Conservation (phyloP, 2,888 invertebrate genomes). For the Andrena bicolor region DNA sequence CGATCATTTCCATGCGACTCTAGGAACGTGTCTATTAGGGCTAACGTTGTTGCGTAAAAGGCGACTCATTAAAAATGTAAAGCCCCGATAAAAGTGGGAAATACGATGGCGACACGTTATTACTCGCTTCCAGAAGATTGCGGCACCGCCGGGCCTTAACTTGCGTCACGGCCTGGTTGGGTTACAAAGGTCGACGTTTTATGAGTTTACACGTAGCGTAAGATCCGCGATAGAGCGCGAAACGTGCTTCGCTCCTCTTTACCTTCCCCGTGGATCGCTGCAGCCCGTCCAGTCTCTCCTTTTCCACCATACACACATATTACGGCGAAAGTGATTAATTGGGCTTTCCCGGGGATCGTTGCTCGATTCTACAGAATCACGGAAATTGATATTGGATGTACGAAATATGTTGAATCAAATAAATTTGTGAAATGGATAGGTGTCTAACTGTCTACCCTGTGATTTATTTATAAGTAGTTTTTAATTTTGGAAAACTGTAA, state of each 20-base stretch:
- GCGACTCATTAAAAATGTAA: constrained; percentile 53
- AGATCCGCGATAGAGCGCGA: constrained; percentile 77
- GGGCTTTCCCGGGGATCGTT: background rate
- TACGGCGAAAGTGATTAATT: constrained; percentile 6
- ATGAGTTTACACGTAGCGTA: constrained; percentile 75
- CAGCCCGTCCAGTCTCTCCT: background rate
- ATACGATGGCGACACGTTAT: constrained; percentile 55
- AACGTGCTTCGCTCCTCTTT: constrained; percentile 70
- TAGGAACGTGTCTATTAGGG: constrained; percentile 30
- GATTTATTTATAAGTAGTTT: background rate
- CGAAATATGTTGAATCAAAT: background rate
- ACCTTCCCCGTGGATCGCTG: constrained; percentile 51
- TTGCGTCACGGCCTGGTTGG: constrained; percentile 52
- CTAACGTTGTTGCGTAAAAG: constrained; percentile 20
- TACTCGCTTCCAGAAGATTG: constrained; percentile 59
- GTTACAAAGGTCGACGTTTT: constrained; percentile 70
- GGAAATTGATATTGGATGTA: background rate
- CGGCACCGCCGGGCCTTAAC: constrained; percentile 53
- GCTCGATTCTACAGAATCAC: background rate
- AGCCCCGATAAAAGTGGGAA: constrained; percentile 51
- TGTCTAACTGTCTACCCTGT: no score
- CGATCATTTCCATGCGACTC: constrained; percentile 24
- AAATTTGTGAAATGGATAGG: background rate
- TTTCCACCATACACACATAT: background rate
- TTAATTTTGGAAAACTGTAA: no score